These are phyloP conservation scores for Teleogryllus occipitalis DNA, from an alignment of 1,140 invertebrate genomes.

Conservation along the genomic window DNA sequence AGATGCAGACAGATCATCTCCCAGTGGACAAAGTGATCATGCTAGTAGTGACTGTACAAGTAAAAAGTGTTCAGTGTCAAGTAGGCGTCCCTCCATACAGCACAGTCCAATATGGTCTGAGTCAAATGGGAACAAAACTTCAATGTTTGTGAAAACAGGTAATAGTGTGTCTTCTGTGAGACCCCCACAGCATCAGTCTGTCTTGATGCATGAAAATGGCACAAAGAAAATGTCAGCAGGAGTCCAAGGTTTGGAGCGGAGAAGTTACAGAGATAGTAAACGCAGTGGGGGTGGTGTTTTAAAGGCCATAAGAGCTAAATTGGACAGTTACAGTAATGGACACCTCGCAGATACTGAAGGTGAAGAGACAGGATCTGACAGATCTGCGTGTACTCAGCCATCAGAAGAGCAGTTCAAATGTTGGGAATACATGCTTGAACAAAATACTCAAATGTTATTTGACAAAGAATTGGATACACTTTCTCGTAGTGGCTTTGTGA, in stretches of 20 bases:
- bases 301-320: conserved; percentile 15
- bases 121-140: neutral
- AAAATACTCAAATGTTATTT: conserved; percentile 79
- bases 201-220: conserved; percentile 35
- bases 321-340: conserved; percentile 24
- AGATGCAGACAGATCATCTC: conserved; percentile 58
- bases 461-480: conserved; percentile 80
- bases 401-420: conserved; percentile 84
- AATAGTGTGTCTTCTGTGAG: neutral
- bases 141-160: neutral
- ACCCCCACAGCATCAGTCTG: conserved; percentile 29
- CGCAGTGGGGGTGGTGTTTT: conserved; percentile 17
- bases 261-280: conserved; percentile 22
- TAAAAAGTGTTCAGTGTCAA: neutral
- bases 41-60: conserved; percentile 39
- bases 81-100: conserved; percentile 4
- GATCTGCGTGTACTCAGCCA: conserved; percentile 41
- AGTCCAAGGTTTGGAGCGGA: conserved; percentile 20
- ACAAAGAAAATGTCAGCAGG: conserved; percentile 31
- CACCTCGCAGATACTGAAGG: conserved; percentile 36
- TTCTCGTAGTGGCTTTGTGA: conserved; percentile 48
- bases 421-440: conserved; percentile 88
- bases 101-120: neutral
- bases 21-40: conserved; percentile 74
- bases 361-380: conserved; percentile 43